These are phyloP conservation scores for Trematomus loennbergii DNA, from an alignment of 2,113 vertebrate genomes.

Conservation along the genomic window DNA sequence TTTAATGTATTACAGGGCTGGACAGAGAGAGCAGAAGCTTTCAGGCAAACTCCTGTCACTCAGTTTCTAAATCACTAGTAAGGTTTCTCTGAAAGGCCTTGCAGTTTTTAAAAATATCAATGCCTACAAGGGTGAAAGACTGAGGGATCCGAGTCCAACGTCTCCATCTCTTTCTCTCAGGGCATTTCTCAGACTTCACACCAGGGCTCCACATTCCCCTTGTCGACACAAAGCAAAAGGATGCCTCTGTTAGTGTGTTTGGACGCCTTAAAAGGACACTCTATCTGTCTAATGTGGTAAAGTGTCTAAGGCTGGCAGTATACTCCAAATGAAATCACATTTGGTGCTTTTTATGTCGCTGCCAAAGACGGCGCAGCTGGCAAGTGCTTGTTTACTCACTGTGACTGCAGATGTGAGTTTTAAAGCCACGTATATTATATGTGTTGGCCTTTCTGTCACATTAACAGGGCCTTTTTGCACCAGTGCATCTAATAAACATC, in stretches of 20 bases:
- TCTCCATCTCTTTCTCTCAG: background rate
- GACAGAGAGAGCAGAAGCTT: conserved; percentile 2
- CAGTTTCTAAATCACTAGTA: background rate
- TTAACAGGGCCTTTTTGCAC: background rate
- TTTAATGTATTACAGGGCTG: conserved; percentile 15
- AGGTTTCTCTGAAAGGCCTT: background rate
- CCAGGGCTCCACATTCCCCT: conserved; percentile 58
- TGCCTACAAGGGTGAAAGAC: background rate
- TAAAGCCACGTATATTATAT: background rate
- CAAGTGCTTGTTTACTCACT: background rate
- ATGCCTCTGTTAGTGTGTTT: background rate
- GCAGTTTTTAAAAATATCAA: background rate
- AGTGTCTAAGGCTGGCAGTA: background rate
- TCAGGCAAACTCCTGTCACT: conserved; percentile 12
- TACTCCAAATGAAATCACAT: conserved; percentile 7
- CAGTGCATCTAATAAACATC: too few species aligned
- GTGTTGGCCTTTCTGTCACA: background rate
- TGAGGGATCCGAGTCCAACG: background rate
- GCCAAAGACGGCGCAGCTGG: background rate
- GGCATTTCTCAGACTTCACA: conserved; percentile 52
- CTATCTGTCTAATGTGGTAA: background rate
- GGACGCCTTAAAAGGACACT: background rate
- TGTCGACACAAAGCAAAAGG: conserved; percentile 18
- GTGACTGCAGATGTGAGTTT: background rate
- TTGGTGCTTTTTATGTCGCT: background rate